phyloP scores from a whole-genome alignment of 2,797 vertebrate genomes.

The Xenentodon cancila region DNA sequence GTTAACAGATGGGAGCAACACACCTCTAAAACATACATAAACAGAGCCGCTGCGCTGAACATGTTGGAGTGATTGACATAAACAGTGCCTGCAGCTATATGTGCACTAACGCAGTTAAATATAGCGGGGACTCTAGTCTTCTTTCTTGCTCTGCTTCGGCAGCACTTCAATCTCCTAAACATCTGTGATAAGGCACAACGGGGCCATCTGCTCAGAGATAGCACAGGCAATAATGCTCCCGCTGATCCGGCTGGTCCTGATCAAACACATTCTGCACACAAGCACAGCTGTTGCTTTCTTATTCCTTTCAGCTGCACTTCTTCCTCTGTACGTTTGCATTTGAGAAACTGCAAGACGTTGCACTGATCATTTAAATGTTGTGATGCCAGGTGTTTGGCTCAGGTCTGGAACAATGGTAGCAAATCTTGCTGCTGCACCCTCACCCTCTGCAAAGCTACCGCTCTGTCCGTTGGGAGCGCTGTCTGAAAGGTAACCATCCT shows the following conservation, averaged over 20 bases:
- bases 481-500: too few species aligned
- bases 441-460: not conserved
- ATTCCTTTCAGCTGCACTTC: constrained; percentile 16
- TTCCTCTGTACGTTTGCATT: constrained; percentile 12
- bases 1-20: not conserved
- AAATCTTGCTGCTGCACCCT: not conserved
- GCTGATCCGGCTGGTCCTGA: constrained; percentile 49
- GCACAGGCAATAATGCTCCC: constrained; percentile 48
- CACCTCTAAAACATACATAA: constrained; percentile 16
- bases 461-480: not conserved
- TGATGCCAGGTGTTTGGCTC: not conserved
- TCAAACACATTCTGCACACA: constrained; percentile 40
- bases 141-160: constrained; percentile 49
- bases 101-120: constrained; percentile 48
- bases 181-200: constrained; percentile 69
- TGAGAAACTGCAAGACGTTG: constrained; percentile 8
- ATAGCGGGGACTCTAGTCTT: constrained; percentile 38
- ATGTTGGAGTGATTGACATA: constrained; percentile 27
- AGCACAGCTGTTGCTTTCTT: constrained; percentile 4
- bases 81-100: constrained; percentile 25
- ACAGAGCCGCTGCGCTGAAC: constrained; percentile 15
- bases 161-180: constrained; percentile 65
- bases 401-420: constrained; percentile 11
- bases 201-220: constrained; percentile 67
- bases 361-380: constrained; percentile 4